A percentile compares a stretch with the other conserved stretches of the same genome.
These are phyloP conservation scores for Thunnus maccoyii DNA, from an alignment of 2,113 vertebrate genomes.

Conservation along the genomic window DNA sequence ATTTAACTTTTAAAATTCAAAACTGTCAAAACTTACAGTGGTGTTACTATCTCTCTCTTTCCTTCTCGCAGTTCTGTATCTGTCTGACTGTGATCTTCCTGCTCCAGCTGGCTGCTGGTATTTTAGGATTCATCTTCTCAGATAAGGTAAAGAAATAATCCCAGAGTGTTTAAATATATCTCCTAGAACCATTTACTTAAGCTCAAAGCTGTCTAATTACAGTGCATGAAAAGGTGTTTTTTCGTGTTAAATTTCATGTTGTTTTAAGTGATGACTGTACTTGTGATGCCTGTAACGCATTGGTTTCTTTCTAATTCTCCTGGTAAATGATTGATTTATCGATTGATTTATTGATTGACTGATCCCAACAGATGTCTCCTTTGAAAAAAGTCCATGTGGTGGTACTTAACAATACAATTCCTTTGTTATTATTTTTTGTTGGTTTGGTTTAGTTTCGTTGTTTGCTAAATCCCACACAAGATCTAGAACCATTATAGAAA, in stretches of 20 bases:
- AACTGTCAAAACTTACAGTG: background rate
- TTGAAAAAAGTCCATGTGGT: background rate
- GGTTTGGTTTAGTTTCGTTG: background rate
- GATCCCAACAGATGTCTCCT: background rate
- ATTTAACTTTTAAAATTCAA: background rate
- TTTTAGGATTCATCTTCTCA: slow-evolving; percentile 93
- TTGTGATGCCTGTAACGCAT: too few species aligned
- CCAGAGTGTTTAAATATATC: too few species aligned
- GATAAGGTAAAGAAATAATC: slow-evolving; percentile 86
- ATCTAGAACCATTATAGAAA: background rate
- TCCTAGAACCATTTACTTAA: background rate
- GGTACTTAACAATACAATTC: background rate
- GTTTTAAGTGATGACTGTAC: too few species aligned
- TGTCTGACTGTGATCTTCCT: slow-evolving; percentile 91
- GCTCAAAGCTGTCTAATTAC: too few species aligned
- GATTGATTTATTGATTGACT: background rate
- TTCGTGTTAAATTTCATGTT: background rate
- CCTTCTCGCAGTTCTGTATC: slow-evolving; percentile 88
- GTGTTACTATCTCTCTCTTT: background rate
- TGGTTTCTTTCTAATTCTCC: too few species aligned
- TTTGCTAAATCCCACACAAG: background rate
- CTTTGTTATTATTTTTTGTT: background rate
- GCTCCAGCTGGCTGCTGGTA: slow-evolving; percentile 89
- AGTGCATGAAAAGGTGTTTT: background rate
- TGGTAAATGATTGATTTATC: background rate